Evolutionary conservation across 2,797 vertebrate genomes (phyloP), one percentile per base, ranked within the genome.

Genomic region (Bryconaethiops microstoma): DNA sequence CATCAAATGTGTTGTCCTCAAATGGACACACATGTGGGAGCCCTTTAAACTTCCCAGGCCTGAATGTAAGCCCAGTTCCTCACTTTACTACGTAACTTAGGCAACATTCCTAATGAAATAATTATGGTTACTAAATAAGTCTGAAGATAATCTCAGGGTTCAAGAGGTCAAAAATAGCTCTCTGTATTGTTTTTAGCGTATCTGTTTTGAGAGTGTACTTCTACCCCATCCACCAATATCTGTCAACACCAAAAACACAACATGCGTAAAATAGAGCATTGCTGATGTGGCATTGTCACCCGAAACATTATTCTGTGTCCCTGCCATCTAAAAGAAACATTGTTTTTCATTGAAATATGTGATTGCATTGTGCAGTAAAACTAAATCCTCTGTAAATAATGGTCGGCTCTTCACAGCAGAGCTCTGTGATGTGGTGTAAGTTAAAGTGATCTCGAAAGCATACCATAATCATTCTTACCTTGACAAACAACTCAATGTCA

Each of bases 401-500:
- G 12, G 23, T 62, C 9, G 29, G 23, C 14, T 25, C 21, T 25
- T 7, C 3, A 45, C 1, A 23, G 4, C 48, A 14, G 48, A 50
- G 35, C 57, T 74, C 17, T 59, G 39, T 25, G 39, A 29, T 55
- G 4, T 16, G 14, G 40, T 60, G 4, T 54, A 45, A 16, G 8
- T 19, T 39, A 54, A 45, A 60, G 59, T 29, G n/a, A n/a, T 17
- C 0, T 25, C 29, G 52, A 16, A 9, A 55, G 7, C 48, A 57
- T 23, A 12, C n/a, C 14, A 13, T 25, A 35, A 55, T n/a, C 57
- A 54, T 45, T 14, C 84, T 84, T 93, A 99, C 97, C 97, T 98
- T 99, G 80, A 99, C 97, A 87, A 99, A 99, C 70, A 99, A 94
- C 89, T 99, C 97, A 74, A 99, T 98, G 90, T 99, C 97, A 76